Evolutionary conservation across 2,113 vertebrate species (phyloP), one percentile per base, ranked within the genome.

Genomic region (Callorhinus ursinus): DNA sequence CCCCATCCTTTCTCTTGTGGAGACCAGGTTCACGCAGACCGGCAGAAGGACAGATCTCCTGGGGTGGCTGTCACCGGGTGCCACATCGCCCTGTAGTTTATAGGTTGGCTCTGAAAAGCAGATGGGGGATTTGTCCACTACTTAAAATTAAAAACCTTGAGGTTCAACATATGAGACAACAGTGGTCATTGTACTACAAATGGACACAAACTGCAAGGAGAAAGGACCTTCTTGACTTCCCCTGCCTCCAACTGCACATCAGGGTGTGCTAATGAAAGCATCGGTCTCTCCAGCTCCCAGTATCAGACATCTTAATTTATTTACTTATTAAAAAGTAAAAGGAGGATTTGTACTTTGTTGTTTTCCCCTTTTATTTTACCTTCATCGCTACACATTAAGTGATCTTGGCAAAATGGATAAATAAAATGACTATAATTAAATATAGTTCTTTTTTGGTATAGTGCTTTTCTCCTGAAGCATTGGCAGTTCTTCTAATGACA

Each of bases 241-340:
- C 46, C 90, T 82, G 39, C 88, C 74, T 97, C 81, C 21, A 83
- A 0, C 42, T 86, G 74, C 95, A 42, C 46, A 69, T 79, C 33
- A 82, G 90, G 79, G 85, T 55, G 63, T 83, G 49, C 55, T 95
- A 63, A 96, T 92, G 85, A 82, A 76, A 97, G 93, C 57, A 71
- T 93, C 94, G 98, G 89, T 97, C 65, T 96, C 61, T 49, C 53
- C 72, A 31, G 39, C 61, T 69, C 59, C 88, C 71, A 67, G n/a
- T 19, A 71, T 85, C 95, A 82, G 53, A 83, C 67, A 81, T 96
- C 55, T 96, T 96, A 22, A 96, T 96, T 98, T 97, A 82, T 98
- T 97, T 97, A 96, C 96, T 92, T 88, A 94, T 95, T 96, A 95
- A 93, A 95, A 59, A 92, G 51, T 88, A 95, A 95, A 15, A 96